These are phyloP conservation scores for Apocheima hispidaria DNA, from an alignment of 2,888 invertebrate genomes.

Conservation along the genomic window DNA sequence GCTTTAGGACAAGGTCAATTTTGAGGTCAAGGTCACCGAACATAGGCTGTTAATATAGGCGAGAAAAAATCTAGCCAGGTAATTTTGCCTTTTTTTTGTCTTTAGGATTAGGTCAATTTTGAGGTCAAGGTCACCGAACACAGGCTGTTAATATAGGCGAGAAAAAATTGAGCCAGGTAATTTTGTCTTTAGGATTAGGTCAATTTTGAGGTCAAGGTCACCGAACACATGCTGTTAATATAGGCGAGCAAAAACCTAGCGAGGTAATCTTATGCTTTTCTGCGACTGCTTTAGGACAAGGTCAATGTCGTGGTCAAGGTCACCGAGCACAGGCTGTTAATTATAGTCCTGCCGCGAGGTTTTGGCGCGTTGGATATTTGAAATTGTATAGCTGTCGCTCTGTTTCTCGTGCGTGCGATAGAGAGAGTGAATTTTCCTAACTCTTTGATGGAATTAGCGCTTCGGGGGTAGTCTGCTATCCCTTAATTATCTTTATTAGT, in stretches of 20 bases:
- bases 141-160: slow-evolving; percentile 4
- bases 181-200: not conserved
- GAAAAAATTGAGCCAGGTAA: not conserved
- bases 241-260: not conserved
- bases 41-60: slow-evolving; percentile 11
- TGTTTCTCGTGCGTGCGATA: too few relatives aligned
- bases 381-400: too few relatives aligned
- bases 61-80: not conserved
- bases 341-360: too few relatives aligned
- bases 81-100: too few relatives aligned
- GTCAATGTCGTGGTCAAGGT: slow-evolving; percentile 19
- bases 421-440: too few relatives aligned
- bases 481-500: too few relatives aligned
- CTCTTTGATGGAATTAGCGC: too few relatives aligned
- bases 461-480: too few relatives aligned
- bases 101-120: not conserved
- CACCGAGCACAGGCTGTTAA: slow-evolving; percentile 12
- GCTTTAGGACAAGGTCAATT: slow-evolving; percentile 19
- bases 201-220: slow-evolving; percentile 2
- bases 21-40: slow-evolving; percentile 4
- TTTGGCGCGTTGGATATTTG: too few relatives aligned
- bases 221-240: slow-evolving; percentile 19
- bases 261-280: not conserved
- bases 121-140: slow-evolving; percentile 11
- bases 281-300: not conserved